phyloP scores from a whole-genome alignment of 2,888 invertebrate genomes.

The Leptothorax acervorum region DNA sequence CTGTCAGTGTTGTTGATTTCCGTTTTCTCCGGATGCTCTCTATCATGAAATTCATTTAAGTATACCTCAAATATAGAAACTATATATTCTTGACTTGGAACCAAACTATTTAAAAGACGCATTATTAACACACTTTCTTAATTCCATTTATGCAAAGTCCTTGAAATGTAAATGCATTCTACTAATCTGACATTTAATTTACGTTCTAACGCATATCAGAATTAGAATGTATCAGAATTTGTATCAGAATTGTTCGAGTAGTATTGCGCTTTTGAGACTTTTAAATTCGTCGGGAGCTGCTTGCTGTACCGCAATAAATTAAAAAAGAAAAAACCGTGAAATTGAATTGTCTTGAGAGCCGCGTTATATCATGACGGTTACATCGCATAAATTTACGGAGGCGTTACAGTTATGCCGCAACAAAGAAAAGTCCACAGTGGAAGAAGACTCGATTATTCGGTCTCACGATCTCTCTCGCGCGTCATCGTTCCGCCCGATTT shows the following conservation, averaged over 20 bases:
- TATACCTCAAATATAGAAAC: neutral
- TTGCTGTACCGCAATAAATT: neutral
- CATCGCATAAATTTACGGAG: constrained; percentile 56
- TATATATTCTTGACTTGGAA: neutral
- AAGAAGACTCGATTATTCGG: constrained; percentile 72
- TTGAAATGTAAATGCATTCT: neutral
- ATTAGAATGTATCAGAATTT: too few species aligned
- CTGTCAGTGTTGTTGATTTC: constrained; percentile 14
- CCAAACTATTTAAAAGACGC: neutral
- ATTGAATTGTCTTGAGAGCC: constrained; percentile 50
- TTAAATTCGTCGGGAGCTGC: neutral
- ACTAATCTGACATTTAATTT: neutral
- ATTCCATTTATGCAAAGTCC: neutral
- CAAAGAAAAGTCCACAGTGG: constrained; percentile 51
- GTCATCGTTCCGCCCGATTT: constrained; percentile 69
- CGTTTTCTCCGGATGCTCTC: neutral
- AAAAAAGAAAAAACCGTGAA: constrained; percentile 38
- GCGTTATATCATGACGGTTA: constrained; percentile 35
- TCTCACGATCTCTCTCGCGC: constrained; percentile 63
- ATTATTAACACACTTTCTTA: neutral
- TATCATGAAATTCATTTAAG: constrained; percentile 3
- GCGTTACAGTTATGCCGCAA: constrained; percentile 62
- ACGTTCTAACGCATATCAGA: neutral
- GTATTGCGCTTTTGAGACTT: constrained; percentile 16
- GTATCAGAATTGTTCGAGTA: neutral